These are phyloP conservation scores for Eolophus roseicapilla DNA, from an alignment of 2,113 vertebrate species.

Conservation along the genomic window DNA sequence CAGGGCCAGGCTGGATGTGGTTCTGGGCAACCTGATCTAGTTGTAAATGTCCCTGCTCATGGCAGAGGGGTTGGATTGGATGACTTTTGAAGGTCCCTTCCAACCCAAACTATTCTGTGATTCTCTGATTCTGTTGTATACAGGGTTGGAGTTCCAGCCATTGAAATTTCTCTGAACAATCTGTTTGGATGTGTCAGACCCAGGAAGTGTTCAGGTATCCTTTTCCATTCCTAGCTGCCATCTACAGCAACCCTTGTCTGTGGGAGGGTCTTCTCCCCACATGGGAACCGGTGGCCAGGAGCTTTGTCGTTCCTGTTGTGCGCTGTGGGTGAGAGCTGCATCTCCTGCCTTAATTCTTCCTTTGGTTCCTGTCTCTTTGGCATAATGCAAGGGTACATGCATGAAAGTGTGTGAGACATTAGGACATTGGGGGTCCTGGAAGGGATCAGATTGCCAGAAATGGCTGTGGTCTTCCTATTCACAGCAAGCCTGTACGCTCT, in stretches of 20 bases:
- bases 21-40: neutral
- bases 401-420: neutral
- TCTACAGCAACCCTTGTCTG: neutral
- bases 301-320: neutral
- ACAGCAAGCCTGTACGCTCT: neutral
- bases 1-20: neutral
- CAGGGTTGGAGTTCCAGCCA: neutral
- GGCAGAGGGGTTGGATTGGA: neutral
- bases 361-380: neutral
- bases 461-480: neutral
- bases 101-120: neutral
- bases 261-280: neutral
- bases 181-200: neutral
- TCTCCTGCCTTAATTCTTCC: neutral
- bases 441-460: neutral
- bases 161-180: neutral
- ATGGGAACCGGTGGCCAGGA: neutral
- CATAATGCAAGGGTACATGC: neutral
- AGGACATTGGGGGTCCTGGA: accelerated
- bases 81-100: neutral
- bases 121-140: neutral
- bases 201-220: neutral
- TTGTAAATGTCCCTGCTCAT: neutral
- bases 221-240: neutral
- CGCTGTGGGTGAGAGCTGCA: neutral